Percentiles rank a stretch among this genome's conserved stretches.
These are phyloP conservation scores for Zaprionus taronus DNA, from an alignment of 1,140 invertebrate species.

Conservation along the genomic window DNA sequence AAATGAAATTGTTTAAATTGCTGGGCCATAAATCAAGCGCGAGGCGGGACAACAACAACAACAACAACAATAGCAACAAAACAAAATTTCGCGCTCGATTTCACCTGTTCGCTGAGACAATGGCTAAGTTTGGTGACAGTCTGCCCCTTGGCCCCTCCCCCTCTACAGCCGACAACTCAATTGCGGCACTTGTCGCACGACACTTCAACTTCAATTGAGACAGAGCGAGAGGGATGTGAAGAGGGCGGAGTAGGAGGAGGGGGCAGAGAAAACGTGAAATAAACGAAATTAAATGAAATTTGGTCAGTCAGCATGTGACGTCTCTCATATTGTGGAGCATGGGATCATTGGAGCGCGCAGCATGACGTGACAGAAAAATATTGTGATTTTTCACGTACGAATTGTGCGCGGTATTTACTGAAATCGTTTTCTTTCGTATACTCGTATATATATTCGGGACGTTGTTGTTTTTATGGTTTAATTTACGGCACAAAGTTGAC, in stretches of 20 bases:
- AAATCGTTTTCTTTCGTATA: slow-evolving; percentile 14
- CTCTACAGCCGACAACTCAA: slow-evolving; percentile 67
- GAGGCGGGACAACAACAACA: slow-evolving; percentile 40
- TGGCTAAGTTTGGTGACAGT: slow-evolving; percentile 70
- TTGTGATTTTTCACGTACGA: slow-evolving; percentile 66
- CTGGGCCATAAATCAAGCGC: slow-evolving; percentile 68
- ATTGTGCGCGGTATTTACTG: slow-evolving; percentile 51
- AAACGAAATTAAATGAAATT: slow-evolving; percentile 51
- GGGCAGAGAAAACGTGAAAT: slow-evolving; percentile 26
- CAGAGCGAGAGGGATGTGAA: neutral
- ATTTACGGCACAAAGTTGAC: slow-evolving; percentile 72
- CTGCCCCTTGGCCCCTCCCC: neutral
- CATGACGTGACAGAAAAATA: slow-evolving; percentile 76
- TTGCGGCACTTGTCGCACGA: slow-evolving; percentile 81
- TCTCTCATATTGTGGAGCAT: slow-evolving; percentile 61
- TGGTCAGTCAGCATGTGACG: slow-evolving; percentile 41
- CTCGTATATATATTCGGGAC: too few relatives aligned
- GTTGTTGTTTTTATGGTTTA: slow-evolving; percentile 65
- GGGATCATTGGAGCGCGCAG: slow-evolving; percentile 40
- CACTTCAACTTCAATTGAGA: slow-evolving; percentile 55
- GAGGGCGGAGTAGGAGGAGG: neutral
- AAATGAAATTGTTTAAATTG: slow-evolving; percentile 80
- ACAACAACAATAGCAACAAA: slow-evolving; percentile 22
- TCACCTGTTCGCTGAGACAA: slow-evolving; percentile 78
- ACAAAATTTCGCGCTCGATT: slow-evolving; percentile 74